Evolutionary conservation across 2,113 vertebrate genomes (phyloP).

Genomic region (Naja naja): DNA sequence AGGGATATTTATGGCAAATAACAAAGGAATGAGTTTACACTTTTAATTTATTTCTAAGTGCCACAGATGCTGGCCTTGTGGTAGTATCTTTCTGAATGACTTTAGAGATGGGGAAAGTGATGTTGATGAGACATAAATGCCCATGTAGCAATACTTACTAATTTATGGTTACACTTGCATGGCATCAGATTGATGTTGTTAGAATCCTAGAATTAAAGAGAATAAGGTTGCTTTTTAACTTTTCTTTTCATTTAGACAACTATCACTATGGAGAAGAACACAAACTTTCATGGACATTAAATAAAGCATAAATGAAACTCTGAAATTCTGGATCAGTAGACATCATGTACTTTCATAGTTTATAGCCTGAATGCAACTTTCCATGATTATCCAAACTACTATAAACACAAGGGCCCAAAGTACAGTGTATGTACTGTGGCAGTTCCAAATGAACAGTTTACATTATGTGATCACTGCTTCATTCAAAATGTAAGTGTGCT

Average conservation of each 20-base stretch:
- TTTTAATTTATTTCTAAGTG: conserved; percentile 48
- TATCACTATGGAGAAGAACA: neutral
- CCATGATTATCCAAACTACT: neutral
- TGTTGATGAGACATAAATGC: conserved; percentile 36
- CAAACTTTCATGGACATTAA: conserved; percentile 4
- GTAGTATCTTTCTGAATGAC: conserved; percentile 13
- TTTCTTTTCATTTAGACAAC: neutral
- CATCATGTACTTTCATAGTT: neutral
- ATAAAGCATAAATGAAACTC: conserved; percentile 8
- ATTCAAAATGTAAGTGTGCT: neutral
- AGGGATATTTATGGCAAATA: conserved; percentile 25
- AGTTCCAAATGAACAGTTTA: neutral
- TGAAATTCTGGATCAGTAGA: neutral
- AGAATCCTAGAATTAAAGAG: neutral
- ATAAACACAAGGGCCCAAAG: neutral
- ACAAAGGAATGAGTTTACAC: conserved; percentile 31
- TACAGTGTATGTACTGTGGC: neutral
- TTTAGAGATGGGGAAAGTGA: conserved; percentile 6
- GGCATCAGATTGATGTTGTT: neutral
- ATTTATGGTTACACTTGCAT: conserved; percentile 14
- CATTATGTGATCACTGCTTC: neutral
- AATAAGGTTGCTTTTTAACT: neutral
- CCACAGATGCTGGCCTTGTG: neutral
- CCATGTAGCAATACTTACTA: neutral
- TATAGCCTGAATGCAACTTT: neutral